These are phyloP conservation scores for Myrmophylax atrothorax DNA, from an alignment of 2,113 vertebrate species.

Conservation along the genomic window DNA sequence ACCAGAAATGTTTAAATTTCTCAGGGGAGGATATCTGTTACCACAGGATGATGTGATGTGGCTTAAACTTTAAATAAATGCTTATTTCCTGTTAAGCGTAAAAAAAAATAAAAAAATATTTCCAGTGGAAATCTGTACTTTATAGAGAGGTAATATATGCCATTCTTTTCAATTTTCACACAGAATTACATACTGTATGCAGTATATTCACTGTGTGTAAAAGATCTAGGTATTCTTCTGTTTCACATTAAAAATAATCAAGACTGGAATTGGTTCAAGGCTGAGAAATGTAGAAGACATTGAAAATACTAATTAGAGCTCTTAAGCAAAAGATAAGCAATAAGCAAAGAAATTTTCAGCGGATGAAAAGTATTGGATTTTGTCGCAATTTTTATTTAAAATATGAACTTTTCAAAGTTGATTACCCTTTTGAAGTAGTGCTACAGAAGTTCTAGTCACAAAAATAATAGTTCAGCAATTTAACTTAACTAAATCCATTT, in stretches of 20 bases:
- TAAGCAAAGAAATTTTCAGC: constrained; percentile 18
- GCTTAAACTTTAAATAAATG: constrained; percentile 69
- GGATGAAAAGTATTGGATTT: constrained; percentile 10
- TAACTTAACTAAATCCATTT: constrained; percentile 59
- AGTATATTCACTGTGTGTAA: constrained; percentile 55
- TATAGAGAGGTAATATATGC: constrained; percentile 55
- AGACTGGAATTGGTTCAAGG: constrained; percentile 48
- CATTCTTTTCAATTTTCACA: constrained; percentile 72
- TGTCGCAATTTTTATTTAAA: constrained; percentile 14
- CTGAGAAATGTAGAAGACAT: neutral
- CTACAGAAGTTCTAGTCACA: neutral
- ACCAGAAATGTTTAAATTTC: constrained; percentile 43
- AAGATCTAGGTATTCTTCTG: constrained; percentile 66
- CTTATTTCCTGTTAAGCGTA: constrained; percentile 66
- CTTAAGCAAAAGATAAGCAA: neutral
- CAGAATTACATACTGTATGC: constrained; percentile 64
- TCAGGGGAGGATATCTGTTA: constrained; percentile 47
- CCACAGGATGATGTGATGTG: constrained; percentile 58
- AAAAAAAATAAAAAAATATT: constrained; percentile 17
- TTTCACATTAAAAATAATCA: constrained; percentile 66
- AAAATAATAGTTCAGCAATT: constrained; percentile 33
- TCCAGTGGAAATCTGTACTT: constrained; percentile 63
- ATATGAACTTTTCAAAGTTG: neutral
- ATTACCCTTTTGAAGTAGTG: constrained; percentile 17
- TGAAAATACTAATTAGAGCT: constrained; percentile 34